Percentiles rank a stretch among this genome's conserved stretches.
These are phyloP conservation scores for Mobula hypostoma DNA, from an alignment of 2,113 vertebrate genomes.

Conservation along the genomic window DNA sequence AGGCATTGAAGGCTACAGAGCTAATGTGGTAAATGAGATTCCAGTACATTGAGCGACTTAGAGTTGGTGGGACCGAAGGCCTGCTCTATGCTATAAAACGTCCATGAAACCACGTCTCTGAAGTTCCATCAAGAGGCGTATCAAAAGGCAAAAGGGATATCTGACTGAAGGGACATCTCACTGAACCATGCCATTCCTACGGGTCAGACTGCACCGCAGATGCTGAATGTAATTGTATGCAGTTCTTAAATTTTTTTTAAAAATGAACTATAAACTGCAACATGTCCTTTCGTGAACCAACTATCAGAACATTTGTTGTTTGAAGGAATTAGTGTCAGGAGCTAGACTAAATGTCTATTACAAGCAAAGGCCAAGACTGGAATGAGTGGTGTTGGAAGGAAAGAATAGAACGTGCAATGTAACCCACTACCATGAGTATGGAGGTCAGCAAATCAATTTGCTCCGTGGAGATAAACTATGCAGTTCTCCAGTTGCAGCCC, in stretches of 20 bases:
- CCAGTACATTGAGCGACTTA: too few species aligned
- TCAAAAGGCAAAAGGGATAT: background rate
- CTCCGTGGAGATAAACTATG: background rate
- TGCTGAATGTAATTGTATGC: too few species aligned
- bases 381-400: background rate
- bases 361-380: background rate
- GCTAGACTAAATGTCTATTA: background rate
- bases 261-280: background rate
- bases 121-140: background rate
- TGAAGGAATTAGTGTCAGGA: background rate
- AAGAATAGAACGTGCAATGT: background rate
- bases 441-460: background rate
- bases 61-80: too few species aligned
- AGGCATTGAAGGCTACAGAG: too few species aligned
- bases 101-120: too few species aligned
- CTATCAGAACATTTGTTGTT: background rate
- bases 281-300: background rate
- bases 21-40: too few species aligned
- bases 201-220: too few species aligned
- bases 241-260: background rate
- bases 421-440: background rate
- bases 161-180: background rate
- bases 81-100: too few species aligned
- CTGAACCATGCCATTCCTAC: background rate
- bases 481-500: background rate